Evolutionary conservation across 2,113 vertebrate species (phyloP).

Genomic region (Labeo catla): DNA sequence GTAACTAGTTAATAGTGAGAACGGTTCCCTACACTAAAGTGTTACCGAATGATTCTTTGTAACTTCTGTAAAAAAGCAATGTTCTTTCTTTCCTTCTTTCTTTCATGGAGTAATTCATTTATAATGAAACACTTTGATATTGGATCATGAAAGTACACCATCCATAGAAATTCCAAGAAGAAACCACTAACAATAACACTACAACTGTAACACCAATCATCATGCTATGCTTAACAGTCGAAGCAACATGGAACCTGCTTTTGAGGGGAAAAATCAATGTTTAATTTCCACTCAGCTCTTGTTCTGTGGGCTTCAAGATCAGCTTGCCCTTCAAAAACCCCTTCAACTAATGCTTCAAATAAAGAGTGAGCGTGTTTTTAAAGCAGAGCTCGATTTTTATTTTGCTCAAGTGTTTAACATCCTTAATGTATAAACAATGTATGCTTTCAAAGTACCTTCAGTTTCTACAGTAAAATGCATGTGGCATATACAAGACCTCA

Average conservation of each 20-base stretch:
- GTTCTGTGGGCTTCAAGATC: slow-evolving; percentile 39
- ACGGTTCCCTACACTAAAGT: too few relatives aligned
- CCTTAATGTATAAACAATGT: neutral
- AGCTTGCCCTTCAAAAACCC: slow-evolving; percentile 39
- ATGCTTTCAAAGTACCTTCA: neutral
- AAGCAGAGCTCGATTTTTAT: neutral
- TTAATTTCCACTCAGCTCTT: slow-evolving; percentile 43
- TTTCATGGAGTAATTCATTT: neutral
- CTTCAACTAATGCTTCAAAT: slow-evolving; percentile 15
- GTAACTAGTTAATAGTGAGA: too few relatives aligned
- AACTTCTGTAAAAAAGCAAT: neutral
- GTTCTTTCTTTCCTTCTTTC: neutral
- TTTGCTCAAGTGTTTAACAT: neutral
- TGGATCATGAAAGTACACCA: neutral
- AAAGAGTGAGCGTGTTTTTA: neutral
- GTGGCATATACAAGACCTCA: neutral
- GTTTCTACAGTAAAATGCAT: neutral
- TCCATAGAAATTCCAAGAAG: neutral
- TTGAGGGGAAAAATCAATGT: slow-evolving; percentile 44
- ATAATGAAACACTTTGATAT: neutral
- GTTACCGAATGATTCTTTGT: neutral
- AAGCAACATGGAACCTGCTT: slow-evolving; percentile 9
- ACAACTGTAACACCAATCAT: slow-evolving; percentile 27
- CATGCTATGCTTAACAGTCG: slow-evolving; percentile 21
- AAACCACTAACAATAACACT: slow-evolving; percentile 9